These are phyloP conservation scores for Narcine bancroftii DNA, from an alignment of 2,113 vertebrate genomes.

Conservation along the genomic window DNA sequence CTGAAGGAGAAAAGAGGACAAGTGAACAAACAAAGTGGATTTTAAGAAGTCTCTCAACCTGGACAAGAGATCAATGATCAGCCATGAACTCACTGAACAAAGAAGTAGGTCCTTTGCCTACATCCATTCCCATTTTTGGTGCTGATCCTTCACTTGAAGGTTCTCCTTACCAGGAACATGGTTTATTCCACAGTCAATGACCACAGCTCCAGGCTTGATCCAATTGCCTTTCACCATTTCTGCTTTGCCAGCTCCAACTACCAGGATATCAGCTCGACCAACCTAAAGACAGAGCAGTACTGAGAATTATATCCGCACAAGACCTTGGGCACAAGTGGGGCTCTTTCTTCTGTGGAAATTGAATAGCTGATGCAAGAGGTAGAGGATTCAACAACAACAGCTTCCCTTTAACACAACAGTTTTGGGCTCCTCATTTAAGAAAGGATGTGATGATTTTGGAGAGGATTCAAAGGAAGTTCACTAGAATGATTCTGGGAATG, in stretches of 20 bases:
- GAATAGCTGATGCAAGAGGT: too few species aligned
- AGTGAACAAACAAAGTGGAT: neutral
- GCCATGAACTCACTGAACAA: too few species aligned
- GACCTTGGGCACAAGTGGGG: too few species aligned
- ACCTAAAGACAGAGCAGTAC: constrained; percentile 49
- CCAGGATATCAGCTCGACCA: constrained; percentile 83
- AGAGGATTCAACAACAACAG: too few species aligned
- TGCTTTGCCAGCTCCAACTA: constrained; percentile 84
- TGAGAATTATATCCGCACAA: too few species aligned
- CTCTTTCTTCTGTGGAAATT: too few species aligned
- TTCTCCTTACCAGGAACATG: constrained; percentile 68
- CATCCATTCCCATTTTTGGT: too few species aligned
- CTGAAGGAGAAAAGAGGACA: neutral
- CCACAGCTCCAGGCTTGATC: constrained; percentile 89
- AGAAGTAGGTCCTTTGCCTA: too few species aligned
- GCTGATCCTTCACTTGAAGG: neutral
- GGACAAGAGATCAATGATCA: neutral
- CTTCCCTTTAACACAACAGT: neutral
- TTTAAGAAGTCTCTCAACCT: too few species aligned
- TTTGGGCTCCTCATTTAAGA: neutral
- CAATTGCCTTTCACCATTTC: constrained; percentile 94
- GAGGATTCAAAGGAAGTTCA: too few species aligned
- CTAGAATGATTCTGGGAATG: too few species aligned
- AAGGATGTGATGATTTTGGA: too few species aligned
- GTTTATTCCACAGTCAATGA: constrained; percentile 98